Evolutionary conservation across 2,797 vertebrate genomes (phyloP), one percentile per base, ranked within the genome.

Genomic region (Tapera naevia): DNA sequence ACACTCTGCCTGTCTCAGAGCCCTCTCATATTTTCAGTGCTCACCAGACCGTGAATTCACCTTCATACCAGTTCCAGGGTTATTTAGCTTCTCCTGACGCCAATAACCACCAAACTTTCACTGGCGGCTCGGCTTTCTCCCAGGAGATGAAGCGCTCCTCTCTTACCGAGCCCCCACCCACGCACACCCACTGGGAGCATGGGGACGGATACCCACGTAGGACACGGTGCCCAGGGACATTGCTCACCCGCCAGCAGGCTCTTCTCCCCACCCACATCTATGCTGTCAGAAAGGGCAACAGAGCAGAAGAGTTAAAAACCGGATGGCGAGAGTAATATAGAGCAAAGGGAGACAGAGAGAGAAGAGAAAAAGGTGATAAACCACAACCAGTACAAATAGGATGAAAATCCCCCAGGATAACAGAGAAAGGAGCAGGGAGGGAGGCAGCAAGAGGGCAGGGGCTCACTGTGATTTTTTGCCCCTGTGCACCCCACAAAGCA

Each of bases 41-140:
- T 98, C 97, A 97, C 96, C 69, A 97, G 98, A 98, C 97, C 98
- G 81, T 98, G 98, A 98, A 98, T 98, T 98, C 97, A 98, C 98
- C 98, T 98, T 98, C 98, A 98, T 97, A 98, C 97, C 96, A 97
- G 97, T 98, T 98, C 97, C 97, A 97, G 98, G 98, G 98, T 98
- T 98, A 98, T 98, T 98, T 97, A 97, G 97, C 97, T 97, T 95
- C 97, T 98, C 95, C 96, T 94, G 97, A 97, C 76, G 41, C 97
- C 96, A 96, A 97, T 97, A 97, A 97, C 97, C 97, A 97, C 96
- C 96, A 95, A 96, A 96, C 97, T 97, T 96, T 94, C 93, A 82
- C 93, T 96, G 94, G 88, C 94, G 85, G 96, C 93, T 92, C 80
- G 48, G 94, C 90, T 92, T 91, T 94, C 95, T 93, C 94, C 94